Evolutionary conservation across 2,797 vertebrate genomes (phyloP).

Genomic region (Alosa sapidissima): DNA sequence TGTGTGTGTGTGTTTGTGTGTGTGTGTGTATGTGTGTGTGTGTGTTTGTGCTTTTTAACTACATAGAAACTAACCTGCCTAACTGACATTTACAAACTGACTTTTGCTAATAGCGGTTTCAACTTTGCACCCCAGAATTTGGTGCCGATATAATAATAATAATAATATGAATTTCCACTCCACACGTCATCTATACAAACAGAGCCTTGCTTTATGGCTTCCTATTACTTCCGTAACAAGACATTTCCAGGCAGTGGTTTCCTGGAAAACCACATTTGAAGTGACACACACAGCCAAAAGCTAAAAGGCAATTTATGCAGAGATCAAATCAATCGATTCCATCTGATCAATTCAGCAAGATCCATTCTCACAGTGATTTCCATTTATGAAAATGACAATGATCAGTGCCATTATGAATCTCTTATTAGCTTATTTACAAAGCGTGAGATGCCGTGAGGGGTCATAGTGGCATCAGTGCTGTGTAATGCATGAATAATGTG

Average conservation of each 20-base stretch:
- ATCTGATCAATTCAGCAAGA: not conserved
- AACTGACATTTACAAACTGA: too few relatives aligned
- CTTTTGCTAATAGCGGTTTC: too few relatives aligned
- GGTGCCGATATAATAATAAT: too few relatives aligned
- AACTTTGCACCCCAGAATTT: too few relatives aligned
- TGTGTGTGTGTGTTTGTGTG: not conserved
- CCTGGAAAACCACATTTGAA: not conserved
- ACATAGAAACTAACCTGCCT: too few relatives aligned
- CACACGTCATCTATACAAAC: not conserved
- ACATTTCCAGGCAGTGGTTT: not conserved
- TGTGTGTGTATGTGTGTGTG: constrained; percentile 12
- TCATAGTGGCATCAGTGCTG: too few relatives aligned
- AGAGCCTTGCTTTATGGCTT: not conserved
- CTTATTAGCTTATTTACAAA: not conserved
- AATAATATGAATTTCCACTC: not conserved
- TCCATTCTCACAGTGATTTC: not conserved
- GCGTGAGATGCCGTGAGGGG: too few relatives aligned
- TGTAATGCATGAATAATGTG: too few relatives aligned
- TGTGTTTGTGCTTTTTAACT: not conserved
- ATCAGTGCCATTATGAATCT: not conserved
- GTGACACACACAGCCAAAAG: not conserved
- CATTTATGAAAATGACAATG: too few relatives aligned
- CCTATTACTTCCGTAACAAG: not conserved
- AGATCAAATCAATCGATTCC: not conserved
- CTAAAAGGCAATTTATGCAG: not conserved